Base-by-base conservation (phyloP, 2,888 invertebrate genomes). In the Polydrusus cervinus region DNA sequence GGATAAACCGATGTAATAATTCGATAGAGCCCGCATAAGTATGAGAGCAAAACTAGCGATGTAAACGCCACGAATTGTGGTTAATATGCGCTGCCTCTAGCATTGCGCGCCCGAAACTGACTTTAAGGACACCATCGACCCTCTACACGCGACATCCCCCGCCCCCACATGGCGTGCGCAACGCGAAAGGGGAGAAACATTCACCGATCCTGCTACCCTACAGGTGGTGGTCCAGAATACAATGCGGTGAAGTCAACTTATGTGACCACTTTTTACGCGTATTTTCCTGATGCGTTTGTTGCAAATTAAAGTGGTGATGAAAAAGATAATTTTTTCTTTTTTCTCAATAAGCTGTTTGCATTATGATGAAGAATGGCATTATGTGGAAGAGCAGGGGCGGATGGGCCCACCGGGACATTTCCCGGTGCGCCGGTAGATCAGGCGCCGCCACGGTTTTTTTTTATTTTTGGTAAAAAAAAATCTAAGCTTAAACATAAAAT, bases 61-160 rank as follows among this genome's bases (percentile, higher is more conserved):
- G 79, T 81, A 34, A 80, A 81, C 80, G 16, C 79, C 83, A 83
- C 82, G 80, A 80, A 78, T 78, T 81, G 79, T 83, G 81, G 84
- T 86, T 86, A 86, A 87, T 86, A 85, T 81, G 81, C 85, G 66
- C 75, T 60, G 80, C 80, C 79, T 81, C 84, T 82, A 85, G 81
- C 85, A 85, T 85, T 84, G 86, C 86, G 86, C 87, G 85, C 83
- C 83, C 83, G 85, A 85, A 80, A 82, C 82, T 64, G 79, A 80
- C 79, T 80, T 73, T 69, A 65, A 67, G 69, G 74, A 75, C 72
- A 77, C 75, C 72, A 87, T 86, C 86, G 86, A 86, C 85, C 85
- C 84, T 79, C 81, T 71, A 70, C 77, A 71, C 68, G 71, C 65
- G 65, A 60, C 43, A 20, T 65, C 69, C 18, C 40, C 71, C 71